phyloP scores from a whole-genome alignment of 2,888 invertebrate species.

The Pterostichus madidus region DNA sequence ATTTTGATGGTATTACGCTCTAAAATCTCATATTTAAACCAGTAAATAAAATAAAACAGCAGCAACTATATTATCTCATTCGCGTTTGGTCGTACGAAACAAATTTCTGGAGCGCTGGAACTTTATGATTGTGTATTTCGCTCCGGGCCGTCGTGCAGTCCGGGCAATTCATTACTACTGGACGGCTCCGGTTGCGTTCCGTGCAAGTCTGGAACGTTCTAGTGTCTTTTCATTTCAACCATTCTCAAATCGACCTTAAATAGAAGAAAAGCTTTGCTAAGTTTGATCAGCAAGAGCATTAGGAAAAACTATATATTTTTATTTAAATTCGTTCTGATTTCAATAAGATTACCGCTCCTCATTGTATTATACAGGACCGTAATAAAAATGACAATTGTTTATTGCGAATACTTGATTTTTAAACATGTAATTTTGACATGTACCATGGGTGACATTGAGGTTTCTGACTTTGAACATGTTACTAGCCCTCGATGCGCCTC shows the following conservation, averaged over 20 bases:
- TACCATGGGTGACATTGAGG: too few species aligned
- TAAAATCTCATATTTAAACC: constrained; percentile 34
- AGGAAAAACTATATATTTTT: too few species aligned
- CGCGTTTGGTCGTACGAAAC: constrained; percentile 33
- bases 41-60: constrained; percentile 30
- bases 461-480: too few species aligned
- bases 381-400: too few species aligned
- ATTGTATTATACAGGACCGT: neutral
- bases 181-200: constrained; percentile 3
- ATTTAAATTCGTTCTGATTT: too few species aligned
- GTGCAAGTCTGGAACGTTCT: neutral
- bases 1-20: constrained; percentile 7
- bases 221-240: neutral
- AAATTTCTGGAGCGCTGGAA: constrained; percentile 30
- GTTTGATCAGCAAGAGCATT: too few species aligned
- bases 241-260: neutral
- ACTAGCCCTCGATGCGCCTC: too few species aligned
- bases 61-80: constrained; percentile 29
- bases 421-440: too few species aligned
- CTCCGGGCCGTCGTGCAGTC: constrained; percentile 28
- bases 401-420: too few species aligned
- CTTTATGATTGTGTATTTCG: constrained; percentile 38
- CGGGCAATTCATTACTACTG: constrained; percentile 23
- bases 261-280: too few species aligned
- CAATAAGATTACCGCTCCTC: too few species aligned